Percentiles rank a stretch among this genome's conserved stretches.
Evolutionary conservation across 1,140 invertebrate species (phyloP).

Genomic region (Panonychus citri): DNA sequence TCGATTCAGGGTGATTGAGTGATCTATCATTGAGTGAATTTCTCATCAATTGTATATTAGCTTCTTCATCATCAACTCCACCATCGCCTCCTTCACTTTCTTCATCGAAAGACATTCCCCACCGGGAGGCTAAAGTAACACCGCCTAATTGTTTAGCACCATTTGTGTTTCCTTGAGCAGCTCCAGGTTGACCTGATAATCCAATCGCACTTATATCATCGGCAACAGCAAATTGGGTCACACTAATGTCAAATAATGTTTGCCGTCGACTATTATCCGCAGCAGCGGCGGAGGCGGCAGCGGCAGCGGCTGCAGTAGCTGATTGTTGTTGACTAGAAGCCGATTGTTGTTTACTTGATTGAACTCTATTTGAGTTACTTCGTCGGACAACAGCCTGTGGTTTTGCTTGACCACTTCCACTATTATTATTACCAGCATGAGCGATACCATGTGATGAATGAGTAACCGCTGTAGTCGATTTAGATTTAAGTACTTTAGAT

Average conservation of each 20-base stretch:
- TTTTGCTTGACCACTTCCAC: neutral
- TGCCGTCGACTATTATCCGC: neutral
- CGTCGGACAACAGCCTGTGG: neutral
- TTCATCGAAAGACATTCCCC: conserved; percentile 83
- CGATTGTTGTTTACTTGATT: neutral
- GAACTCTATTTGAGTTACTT: neutral
- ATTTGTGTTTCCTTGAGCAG: neutral
- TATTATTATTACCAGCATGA: no score
- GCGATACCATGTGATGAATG: neutral
- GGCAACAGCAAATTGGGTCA: conserved; percentile 70
- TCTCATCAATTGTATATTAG: neutral
- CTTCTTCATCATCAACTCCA: conserved; percentile 4
- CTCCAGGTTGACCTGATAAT: neutral
- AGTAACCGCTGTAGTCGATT: neutral
- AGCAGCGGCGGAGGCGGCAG: neutral
- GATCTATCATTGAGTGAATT: no score
- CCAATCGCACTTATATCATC: conserved; percentile 33
- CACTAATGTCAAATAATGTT: conserved; percentile 12
- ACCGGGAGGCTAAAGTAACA: conserved; percentile 52
- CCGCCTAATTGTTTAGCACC: neutral
- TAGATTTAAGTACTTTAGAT: conserved; percentile 1
- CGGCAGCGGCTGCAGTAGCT: neutral
- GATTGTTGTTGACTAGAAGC: neutral
- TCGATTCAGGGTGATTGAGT: no score
- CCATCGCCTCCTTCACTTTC: conserved; percentile 41